phyloP scores from a whole-genome alignment of 2,113 vertebrate species.

The Manacus vitellinus region DNA sequence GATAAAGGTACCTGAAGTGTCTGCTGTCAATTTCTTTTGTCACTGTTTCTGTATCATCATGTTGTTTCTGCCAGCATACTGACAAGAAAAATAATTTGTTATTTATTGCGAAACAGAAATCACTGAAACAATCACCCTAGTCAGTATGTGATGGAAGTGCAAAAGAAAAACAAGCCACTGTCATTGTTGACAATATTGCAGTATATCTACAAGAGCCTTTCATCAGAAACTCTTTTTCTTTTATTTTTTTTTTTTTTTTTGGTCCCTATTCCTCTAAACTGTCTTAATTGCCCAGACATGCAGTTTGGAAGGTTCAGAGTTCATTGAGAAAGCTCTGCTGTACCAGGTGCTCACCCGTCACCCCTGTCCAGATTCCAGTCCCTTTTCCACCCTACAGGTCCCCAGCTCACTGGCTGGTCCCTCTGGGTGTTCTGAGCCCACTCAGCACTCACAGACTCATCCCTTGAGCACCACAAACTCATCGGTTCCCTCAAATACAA shows the following conservation, averaged over 20 bases:
- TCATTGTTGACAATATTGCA: neutral
- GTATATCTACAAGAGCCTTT: neutral
- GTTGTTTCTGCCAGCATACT: slow-evolving; percentile 38
- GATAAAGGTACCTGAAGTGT: slow-evolving; percentile 11
- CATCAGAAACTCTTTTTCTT: rapidly evolving
- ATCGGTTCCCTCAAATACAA: rapidly evolving
- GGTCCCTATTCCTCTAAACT: neutral
- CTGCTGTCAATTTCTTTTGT: slow-evolving; percentile 45
- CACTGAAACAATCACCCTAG: slow-evolving; percentile 28
- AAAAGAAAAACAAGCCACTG: neutral
- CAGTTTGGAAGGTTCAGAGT: neutral
- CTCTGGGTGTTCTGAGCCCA: neutral
- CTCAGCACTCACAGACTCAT: neutral
- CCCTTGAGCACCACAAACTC: neutral
- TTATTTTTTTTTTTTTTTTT: no score
- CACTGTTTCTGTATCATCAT: slow-evolving; percentile 2
- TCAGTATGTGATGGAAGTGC: neutral
- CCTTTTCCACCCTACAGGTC: rapidly evolving
- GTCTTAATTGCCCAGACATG: neutral
- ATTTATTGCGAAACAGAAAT: slow-evolving; percentile 45
- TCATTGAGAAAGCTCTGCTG: neutral
- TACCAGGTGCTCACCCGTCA: rapidly evolving
- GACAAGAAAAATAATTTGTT: slow-evolving; percentile 54
- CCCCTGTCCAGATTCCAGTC: rapidly evolving
- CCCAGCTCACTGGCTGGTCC: rapidly evolving